Evolutionary conservation across 2,113 vertebrate genomes (phyloP).

Genomic region (Urocitellus parryii): DNA sequence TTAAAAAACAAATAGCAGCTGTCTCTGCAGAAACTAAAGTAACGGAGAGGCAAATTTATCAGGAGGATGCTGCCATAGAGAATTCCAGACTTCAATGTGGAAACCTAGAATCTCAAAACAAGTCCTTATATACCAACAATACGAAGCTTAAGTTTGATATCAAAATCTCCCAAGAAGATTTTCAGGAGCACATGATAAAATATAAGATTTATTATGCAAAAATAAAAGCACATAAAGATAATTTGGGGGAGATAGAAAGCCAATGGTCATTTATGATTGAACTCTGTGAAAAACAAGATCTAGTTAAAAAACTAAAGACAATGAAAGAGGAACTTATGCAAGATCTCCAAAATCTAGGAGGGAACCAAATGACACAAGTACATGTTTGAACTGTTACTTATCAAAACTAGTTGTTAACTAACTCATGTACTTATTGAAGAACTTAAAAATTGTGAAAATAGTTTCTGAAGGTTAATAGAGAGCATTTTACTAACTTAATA

Average conservation of each 20-base stretch:
- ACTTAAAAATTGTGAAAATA: constrained; percentile 47
- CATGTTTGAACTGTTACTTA: constrained; percentile 84
- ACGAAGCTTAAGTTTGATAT: constrained; percentile 82
- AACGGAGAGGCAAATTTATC: constrained; percentile 84
- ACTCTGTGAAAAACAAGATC: constrained; percentile 82
- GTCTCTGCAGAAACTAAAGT: constrained; percentile 83
- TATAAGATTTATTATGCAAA: constrained; percentile 86
- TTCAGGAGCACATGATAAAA: constrained; percentile 80
- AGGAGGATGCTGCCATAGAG: constrained; percentile 84
- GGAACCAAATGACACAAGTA: constrained; percentile 78
- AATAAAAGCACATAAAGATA: constrained; percentile 84
- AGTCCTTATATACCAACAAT: constrained; percentile 83
- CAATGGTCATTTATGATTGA: constrained; percentile 86
- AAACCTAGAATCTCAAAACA: constrained; percentile 83
- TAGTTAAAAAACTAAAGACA: constrained; percentile 80
- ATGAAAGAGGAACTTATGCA: constrained; percentile 84
- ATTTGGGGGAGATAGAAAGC: constrained; percentile 81
- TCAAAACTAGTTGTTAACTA: background rate
- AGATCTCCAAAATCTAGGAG: constrained; percentile 84
- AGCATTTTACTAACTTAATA: constrained; percentile 15
- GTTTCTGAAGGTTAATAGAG: constrained; percentile 45
- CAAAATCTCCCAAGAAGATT: constrained; percentile 84
- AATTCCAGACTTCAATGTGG: constrained; percentile 78
- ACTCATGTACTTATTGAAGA: background rate
- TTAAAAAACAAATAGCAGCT: constrained; percentile 85